A percentile compares a stretch with the other conserved stretches of the same genome.
Evolutionary conservation across 2,888 invertebrate species (phyloP).

Genomic region (Hirudinaria manillensis): DNA sequence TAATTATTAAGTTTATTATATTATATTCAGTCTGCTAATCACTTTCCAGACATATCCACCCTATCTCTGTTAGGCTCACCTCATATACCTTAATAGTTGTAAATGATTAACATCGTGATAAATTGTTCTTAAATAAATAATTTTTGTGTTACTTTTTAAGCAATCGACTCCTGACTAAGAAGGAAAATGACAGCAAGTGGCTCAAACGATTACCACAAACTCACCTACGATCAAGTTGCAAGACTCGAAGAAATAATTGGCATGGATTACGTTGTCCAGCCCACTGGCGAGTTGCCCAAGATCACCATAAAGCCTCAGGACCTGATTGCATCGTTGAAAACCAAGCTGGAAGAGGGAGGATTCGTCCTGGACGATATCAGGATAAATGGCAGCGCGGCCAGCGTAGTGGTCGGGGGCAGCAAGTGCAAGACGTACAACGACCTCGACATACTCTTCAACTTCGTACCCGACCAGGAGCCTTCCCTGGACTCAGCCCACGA

Average conservation of each 20-base stretch:
- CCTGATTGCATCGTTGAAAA: conserved; percentile 82
- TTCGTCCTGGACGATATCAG: conserved; percentile 71
- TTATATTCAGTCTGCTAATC: too few relatives aligned
- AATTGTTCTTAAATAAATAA: too few relatives aligned
- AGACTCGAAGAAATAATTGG: conserved; percentile 18
- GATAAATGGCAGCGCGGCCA: conserved; percentile 93
- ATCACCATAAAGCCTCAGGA: conserved; percentile 72
- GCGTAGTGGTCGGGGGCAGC: conserved; percentile 78
- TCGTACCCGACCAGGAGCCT: conserved; percentile 66
- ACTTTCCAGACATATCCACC: too few relatives aligned
- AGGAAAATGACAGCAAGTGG: not conserved
- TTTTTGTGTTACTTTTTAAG: too few relatives aligned
- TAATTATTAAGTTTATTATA: too few relatives aligned
- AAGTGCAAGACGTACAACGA: conserved; percentile 74
- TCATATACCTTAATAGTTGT: too few relatives aligned
- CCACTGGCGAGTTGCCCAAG: conserved; percentile 43
- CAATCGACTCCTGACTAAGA: too few relatives aligned
- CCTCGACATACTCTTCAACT: conserved; percentile 95
- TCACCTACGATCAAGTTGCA: conserved; percentile 11
- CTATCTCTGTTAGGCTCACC: too few relatives aligned
- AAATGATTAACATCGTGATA: too few relatives aligned
- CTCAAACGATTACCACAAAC: conserved; percentile 7
- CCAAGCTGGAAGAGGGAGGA: conserved; percentile 75
- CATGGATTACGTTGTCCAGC: conserved; percentile 12
- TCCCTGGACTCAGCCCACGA: conserved; percentile 68